Percentiles rank a stretch among this genome's conserved stretches.
phyloP scores from a whole-genome alignment of 2,888 invertebrate genomes.

The Seira musarum region DNA sequence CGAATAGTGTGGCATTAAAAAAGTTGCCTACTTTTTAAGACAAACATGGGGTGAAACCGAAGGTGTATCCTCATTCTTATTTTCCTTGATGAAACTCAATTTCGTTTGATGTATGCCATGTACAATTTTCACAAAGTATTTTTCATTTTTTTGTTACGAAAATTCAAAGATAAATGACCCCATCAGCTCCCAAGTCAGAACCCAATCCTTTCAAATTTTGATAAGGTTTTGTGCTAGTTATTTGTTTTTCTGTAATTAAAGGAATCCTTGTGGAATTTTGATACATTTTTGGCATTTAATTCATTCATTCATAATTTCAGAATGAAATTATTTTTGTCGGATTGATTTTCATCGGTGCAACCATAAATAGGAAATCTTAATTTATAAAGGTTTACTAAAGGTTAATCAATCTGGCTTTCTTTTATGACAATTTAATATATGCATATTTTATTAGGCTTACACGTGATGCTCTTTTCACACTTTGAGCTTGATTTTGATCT shows the following conservation, averaged over 20 bases:
- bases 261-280: background rate
- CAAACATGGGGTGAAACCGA: background rate
- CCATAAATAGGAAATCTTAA: background rate
- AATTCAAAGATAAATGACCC: background rate
- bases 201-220: background rate
- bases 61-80: background rate
- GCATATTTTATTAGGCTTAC: background rate
- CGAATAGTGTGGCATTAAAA: background rate
- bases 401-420: background rate
- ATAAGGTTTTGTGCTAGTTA: background rate
- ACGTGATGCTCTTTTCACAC: background rate
- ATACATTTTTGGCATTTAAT: background rate
- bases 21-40: background rate
- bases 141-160: background rate
- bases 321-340: no score
- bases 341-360: no score
- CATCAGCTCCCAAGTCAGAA: background rate
- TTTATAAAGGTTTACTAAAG: background rate
- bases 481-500: background rate
- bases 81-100: background rate
- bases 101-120: background rate
- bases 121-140: background rate
- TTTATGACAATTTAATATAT: background rate
- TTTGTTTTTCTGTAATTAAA: background rate
- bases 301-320: background rate